These are phyloP conservation scores for Apeira syringaria DNA, from an alignment of 2,888 invertebrate genomes.

Conservation along the genomic window DNA sequence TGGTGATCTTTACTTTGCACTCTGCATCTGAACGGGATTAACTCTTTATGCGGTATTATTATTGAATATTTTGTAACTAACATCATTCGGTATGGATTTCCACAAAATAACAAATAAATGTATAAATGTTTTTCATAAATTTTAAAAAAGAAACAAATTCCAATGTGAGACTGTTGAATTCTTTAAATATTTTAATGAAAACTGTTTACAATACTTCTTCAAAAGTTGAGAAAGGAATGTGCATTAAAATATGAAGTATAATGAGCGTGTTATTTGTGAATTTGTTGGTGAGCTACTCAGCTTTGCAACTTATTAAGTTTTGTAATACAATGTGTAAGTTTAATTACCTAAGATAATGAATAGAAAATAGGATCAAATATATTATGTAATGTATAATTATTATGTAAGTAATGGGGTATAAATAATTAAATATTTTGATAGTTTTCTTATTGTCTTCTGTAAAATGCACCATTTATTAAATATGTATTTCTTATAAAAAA, in stretches of 20 bases:
- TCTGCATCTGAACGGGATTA: too few relatives aligned
- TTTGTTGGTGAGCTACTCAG: slow-evolving; percentile 7
- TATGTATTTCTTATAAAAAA: slow-evolving; percentile 4
- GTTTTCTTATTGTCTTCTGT: slow-evolving; percentile 15
- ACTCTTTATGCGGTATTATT: too few relatives aligned
- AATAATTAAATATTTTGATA: slow-evolving; percentile 18
- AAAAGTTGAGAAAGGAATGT: slow-evolving; percentile 4
- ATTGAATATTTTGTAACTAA: too few relatives aligned
- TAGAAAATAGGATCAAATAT: slow-evolving; percentile 5
- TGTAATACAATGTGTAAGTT: slow-evolving; percentile 4
- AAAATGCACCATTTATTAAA: slow-evolving; percentile 10
- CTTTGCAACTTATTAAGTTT: slow-evolving; percentile 2
- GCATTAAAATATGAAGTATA: slow-evolving; percentile 13
- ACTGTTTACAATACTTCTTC: slow-evolving; percentile 12
- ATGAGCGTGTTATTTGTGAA: slow-evolving; percentile 2
- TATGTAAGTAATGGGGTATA: slow-evolving; percentile 14
- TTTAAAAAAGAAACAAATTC: slow-evolving; percentile 14
- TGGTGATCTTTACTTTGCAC: too few relatives aligned
- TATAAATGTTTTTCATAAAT: too few relatives aligned
- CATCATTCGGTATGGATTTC: too few relatives aligned
- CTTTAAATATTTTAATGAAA: slow-evolving; percentile 10
- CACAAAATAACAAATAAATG: too few relatives aligned
- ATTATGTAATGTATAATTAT: neutral
- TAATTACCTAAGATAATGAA: neutral
- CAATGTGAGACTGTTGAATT: slow-evolving; percentile 16